Conservation (phyloP, 2,888 invertebrate genomes). For the Yponomeuta sedellus region DNA sequence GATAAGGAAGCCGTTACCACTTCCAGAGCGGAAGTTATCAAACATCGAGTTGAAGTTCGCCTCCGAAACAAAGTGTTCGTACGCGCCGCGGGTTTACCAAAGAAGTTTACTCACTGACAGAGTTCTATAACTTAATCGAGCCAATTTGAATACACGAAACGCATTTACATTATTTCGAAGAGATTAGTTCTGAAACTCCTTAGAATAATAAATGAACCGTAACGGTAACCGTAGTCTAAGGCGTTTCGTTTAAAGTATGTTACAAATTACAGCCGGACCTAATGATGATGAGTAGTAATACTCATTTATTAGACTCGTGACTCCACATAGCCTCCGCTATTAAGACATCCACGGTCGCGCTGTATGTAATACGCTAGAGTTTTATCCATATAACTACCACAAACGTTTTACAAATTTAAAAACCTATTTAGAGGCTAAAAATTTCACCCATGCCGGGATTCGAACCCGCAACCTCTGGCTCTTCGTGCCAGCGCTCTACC, state of each 20-base stretch:
- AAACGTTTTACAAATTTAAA: not conserved
- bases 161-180: constrained; percentile 1
- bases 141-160: constrained; percentile 1
- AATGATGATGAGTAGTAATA: constrained; percentile 3
- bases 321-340: not conserved
- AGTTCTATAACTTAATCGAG: not conserved
- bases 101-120: not conserved
- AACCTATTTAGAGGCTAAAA: too few relatives aligned
- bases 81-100: not conserved
- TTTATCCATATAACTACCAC: not conserved
- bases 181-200: not conserved
- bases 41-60: not conserved
- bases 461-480: too few relatives aligned
- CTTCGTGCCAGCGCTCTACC: too few relatives aligned
- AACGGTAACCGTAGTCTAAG: not conserved
- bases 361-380: not conserved
- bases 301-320: not conserved
- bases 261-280: not conserved
- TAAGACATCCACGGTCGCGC: not conserved
- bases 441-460: too few relatives aligned
- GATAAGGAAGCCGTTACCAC: not conserved
- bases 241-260: not conserved
- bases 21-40: not conserved
- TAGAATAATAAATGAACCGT: not conserved
- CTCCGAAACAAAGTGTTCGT: not conserved